These are phyloP conservation scores for Limanda limanda DNA, from an alignment of 2,113 vertebrate genomes.

Conservation along the genomic window DNA sequence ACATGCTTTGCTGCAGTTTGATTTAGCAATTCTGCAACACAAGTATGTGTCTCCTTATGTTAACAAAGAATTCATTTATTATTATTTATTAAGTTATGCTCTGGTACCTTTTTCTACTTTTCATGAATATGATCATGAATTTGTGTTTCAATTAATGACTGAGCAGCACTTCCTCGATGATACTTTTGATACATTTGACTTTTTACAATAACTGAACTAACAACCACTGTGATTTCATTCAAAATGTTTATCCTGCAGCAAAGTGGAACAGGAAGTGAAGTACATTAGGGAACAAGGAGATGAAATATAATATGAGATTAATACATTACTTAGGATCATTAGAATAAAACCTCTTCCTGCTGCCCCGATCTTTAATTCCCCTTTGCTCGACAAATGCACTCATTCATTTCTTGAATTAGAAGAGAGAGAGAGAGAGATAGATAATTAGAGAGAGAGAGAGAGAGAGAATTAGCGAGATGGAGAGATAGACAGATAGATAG, in stretches of 20 bases:
- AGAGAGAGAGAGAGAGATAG: background rate
- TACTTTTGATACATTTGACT: no score
- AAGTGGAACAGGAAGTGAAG: background rate
- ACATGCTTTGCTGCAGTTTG: background rate
- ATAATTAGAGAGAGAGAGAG: no score
- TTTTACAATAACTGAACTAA: background rate
- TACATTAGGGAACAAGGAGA: background rate
- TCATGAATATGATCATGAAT: background rate
- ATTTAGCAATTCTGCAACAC: background rate
- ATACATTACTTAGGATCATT: background rate
- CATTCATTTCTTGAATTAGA: conserved; percentile 38
- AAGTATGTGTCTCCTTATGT: background rate
- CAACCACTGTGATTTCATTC: background rate
- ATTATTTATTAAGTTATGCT: background rate
- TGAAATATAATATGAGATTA: conserved; percentile 2
- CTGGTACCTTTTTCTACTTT: no score
- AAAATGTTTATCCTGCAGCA: no score
- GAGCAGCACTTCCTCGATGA: background rate
- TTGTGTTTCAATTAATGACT: background rate
- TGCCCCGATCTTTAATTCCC: background rate
- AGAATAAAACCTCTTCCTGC: background rate
- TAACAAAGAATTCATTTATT: background rate
- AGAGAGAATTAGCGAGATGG: no score
- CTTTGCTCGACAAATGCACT: conserved; percentile 3
- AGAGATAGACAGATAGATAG: no score